Evolutionary conservation across 1,140 invertebrate genomes (phyloP).

Genomic region (Pseudomyrmex concolor): DNA sequence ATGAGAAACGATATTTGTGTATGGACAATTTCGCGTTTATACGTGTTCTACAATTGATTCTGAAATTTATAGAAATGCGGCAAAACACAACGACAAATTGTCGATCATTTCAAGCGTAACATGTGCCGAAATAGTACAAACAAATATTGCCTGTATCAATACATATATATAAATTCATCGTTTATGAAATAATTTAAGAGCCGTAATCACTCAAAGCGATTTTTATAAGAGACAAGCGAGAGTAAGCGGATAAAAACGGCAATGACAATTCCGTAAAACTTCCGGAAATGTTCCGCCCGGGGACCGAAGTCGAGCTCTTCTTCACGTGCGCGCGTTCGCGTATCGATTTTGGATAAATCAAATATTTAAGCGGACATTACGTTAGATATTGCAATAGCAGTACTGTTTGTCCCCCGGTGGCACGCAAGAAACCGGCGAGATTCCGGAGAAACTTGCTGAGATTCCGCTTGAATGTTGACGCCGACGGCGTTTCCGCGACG

Average conservation of each 20-base stretch:
- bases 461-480: constrained; percentile 41
- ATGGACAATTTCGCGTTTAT: background rate
- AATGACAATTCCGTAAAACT: no score
- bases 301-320: background rate
- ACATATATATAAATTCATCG: background rate
- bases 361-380: constrained; percentile 57
- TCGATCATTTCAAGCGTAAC: no score
- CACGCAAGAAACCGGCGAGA: constrained; percentile 31
- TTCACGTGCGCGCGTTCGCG: background rate
- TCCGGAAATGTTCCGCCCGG: constrained; percentile 2
- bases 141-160: no score
- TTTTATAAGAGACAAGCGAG: no score
- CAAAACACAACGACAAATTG: no score
- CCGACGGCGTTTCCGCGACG: constrained; percentile 27
- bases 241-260: no score
- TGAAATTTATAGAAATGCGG: no score
- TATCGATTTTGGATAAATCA: constrained; percentile 51
- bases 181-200: constrained; percentile 10
- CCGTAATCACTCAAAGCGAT: background rate
- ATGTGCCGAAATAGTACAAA: no score
- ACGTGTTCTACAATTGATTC: constrained; percentile 1
- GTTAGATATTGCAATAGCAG: constrained; percentile 54
- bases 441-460: constrained; percentile 20
- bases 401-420: constrained; percentile 27
- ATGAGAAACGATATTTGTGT: background rate